Conservation (phyloP, 2,888 invertebrate genomes). For the Nomada ruficornis region DNA sequence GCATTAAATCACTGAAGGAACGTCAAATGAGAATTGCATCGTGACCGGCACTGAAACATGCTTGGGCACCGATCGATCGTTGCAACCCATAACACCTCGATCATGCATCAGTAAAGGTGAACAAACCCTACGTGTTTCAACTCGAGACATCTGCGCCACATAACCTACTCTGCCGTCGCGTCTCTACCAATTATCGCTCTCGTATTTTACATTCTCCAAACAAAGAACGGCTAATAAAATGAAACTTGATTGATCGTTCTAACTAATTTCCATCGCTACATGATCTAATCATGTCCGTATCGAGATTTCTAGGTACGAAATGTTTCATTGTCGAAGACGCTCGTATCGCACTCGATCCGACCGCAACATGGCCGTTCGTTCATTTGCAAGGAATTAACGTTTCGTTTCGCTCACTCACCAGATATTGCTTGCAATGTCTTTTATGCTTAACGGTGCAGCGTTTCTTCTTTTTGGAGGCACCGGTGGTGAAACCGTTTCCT, state of each 20-base stretch:
- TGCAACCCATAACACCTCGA: slow-evolving; percentile 59
- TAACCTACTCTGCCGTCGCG: slow-evolving; percentile 48
- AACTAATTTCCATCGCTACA: no score
- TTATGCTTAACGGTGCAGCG: slow-evolving; percentile 79
- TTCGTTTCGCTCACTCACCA: slow-evolving; percentile 77
- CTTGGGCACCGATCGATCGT: slow-evolving; percentile 72
- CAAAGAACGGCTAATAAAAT: not conserved
- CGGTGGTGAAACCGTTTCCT: slow-evolving; percentile 71
- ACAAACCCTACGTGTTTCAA: slow-evolving; percentile 69
- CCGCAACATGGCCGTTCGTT: slow-evolving; percentile 65
- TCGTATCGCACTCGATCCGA: slow-evolving; percentile 27
- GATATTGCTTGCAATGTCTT: slow-evolving; percentile 80
- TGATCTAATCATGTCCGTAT: slow-evolving; percentile 18
- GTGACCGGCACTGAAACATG: slow-evolving; percentile 65
- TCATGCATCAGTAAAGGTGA: slow-evolving; percentile 71
- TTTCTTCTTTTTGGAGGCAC: slow-evolving; percentile 77
- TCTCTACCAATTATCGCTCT: not conserved
- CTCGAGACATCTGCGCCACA: slow-evolving; percentile 53
- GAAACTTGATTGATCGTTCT: not conserved
- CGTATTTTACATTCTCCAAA: not conserved
- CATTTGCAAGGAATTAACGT: slow-evolving; percentile 41
- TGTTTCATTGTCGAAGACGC: slow-evolving; percentile 21
- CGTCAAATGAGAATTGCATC: slow-evolving; percentile 60
- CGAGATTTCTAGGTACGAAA: slow-evolving; percentile 46
- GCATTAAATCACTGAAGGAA: slow-evolving; percentile 51